A percentile compares a stretch with the other conserved stretches of the same genome.
Evolutionary conservation across 2,797 vertebrate genomes (phyloP).

Genomic region (Periparus ater): DNA sequence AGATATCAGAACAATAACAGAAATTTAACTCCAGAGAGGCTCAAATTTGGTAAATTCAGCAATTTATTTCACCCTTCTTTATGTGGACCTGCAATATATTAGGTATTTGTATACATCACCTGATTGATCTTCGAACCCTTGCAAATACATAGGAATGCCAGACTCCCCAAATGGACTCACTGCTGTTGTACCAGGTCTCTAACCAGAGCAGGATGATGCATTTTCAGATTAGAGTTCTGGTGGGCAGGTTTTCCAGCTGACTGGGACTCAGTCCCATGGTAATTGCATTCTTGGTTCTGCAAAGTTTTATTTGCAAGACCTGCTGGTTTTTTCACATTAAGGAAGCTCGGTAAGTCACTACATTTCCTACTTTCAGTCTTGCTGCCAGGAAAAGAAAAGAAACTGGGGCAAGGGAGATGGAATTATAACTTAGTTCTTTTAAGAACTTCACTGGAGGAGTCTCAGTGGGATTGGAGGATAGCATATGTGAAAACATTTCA

Average conservation of each 20-base stretch:
- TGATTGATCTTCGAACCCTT: background rate
- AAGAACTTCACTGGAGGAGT: constrained; percentile 46
- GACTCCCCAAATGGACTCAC: background rate
- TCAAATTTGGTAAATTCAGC: constrained; percentile 32
- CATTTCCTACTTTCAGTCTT: constrained; percentile 40
- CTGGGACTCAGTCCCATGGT: background rate
- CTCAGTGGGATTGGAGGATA: background rate
- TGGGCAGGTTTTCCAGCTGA: constrained; percentile 45
- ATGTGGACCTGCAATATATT: background rate
- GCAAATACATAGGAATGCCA: background rate
- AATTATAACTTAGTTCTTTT: constrained; percentile 15
- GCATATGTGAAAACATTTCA: background rate
- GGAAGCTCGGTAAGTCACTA: constrained; percentile 62
- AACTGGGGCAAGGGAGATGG: background rate
- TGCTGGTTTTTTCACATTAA: background rate
- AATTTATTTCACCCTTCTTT: background rate
- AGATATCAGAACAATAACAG: background rate
- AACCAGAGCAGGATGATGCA: background rate
- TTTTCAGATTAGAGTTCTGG: constrained; percentile 5
- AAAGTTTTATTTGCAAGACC: constrained; percentile 32
- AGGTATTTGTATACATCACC: constrained; percentile 22
- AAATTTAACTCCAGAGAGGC: constrained; percentile 13
- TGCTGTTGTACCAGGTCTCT: background rate
- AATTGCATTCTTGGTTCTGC: constrained; percentile 13
- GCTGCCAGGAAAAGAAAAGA: background rate